Evolutionary conservation across 2,797 vertebrate genomes (phyloP).

Genomic region (Amblyraja radiata): DNA sequence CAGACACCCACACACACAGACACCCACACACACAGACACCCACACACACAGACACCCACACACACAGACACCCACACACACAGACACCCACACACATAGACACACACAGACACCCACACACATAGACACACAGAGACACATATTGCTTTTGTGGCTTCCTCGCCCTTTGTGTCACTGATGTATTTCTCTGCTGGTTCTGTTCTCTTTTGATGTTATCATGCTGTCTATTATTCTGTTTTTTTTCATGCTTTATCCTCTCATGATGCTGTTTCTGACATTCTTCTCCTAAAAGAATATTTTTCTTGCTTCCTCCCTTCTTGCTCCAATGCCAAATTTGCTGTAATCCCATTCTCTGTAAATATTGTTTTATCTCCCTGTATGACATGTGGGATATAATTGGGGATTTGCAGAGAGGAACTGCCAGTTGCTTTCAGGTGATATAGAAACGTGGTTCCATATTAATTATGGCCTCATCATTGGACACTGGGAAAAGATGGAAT

Average conservation of each 20-base stretch:
- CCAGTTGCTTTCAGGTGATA: background rate
- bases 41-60: too few species aligned
- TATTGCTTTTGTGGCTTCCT: background rate
- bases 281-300: background rate
- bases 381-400: too few species aligned
- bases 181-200: background rate
- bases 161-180: background rate
- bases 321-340: background rate
- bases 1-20: too few species aligned
- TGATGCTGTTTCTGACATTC: background rate
- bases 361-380: too few species aligned
- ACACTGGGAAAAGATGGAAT: background rate
- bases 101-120: too few species aligned
- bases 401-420: background rate
- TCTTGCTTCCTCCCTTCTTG: background rate
- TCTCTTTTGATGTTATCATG: background rate
- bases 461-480: background rate
- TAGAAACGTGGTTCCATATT: background rate
- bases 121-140: too few species aligned
- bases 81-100: too few species aligned
- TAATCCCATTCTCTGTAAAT: background rate
- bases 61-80: too few species aligned
- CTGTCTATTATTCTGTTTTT: background rate
- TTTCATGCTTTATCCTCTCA: background rate
- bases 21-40: too few species aligned